Percentiles rank a stretch among this genome's conserved stretches.
phyloP scores from a whole-genome alignment of 2,797 vertebrate species.

The Macropodus opercularis region DNA sequence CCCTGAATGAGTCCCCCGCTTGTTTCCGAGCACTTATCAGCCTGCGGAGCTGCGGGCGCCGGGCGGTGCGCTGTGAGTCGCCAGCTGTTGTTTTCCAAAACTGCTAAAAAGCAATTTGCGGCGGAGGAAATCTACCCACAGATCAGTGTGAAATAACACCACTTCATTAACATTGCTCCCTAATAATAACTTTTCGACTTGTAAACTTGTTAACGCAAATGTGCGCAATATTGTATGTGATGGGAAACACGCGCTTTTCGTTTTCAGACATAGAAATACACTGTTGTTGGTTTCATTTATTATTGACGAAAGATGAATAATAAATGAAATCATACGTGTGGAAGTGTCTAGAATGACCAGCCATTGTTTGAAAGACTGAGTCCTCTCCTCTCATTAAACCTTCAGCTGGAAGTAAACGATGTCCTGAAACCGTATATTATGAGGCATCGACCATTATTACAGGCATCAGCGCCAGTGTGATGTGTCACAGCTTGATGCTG shows the following conservation, averaged over 20 bases:
- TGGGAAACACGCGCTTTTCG: background rate
- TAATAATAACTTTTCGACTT: background rate
- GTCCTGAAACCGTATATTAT: no score
- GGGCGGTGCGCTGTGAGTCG: slow-evolving; percentile 47
- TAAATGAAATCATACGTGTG: slow-evolving; percentile 7
- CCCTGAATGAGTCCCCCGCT: slow-evolving; percentile 42
- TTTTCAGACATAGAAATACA: background rate
- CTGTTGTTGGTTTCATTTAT: background rate
- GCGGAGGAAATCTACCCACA: slow-evolving; percentile 18
- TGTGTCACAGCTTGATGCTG: background rate
- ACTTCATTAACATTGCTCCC: background rate
- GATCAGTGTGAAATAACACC: background rate
- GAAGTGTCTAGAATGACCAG: slow-evolving; percentile 4
- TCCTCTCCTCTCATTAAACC: slow-evolving; percentile 26
- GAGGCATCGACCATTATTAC: no score
- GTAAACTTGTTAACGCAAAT: background rate
- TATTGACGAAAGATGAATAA: background rate
- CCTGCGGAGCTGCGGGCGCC: slow-evolving; percentile 42
- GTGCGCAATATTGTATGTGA: background rate
- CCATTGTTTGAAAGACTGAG: slow-evolving; percentile 17
- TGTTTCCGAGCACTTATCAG: slow-evolving; percentile 59
- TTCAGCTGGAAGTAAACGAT: slow-evolving; percentile 8
- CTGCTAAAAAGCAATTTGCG: slow-evolving; percentile 8
- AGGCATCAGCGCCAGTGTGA: background rate
- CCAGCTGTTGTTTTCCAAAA: slow-evolving; percentile 53